Evolutionary conservation across 2,888 invertebrate genomes (phyloP), one percentile per base, ranked within the genome.

Genomic region (Drosophila mettleri): DNA sequence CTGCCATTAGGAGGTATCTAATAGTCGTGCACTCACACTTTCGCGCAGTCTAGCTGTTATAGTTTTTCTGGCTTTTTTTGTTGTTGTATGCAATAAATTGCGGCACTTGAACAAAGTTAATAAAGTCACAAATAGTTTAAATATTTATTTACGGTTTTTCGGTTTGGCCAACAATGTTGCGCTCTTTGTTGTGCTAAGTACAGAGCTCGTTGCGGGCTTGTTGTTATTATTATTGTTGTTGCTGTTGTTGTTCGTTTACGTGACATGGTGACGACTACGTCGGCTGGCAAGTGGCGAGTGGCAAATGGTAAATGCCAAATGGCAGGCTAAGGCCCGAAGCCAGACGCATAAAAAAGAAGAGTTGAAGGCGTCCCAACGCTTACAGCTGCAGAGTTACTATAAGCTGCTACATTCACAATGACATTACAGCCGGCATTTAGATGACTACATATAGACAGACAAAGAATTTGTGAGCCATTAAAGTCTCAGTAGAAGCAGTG

Each of bases 111-210:
- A 87, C 79, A 84, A 87, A 84, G 84, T 84, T 84, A 84, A 84
- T 84, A 84, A 81, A 84, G 89, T 88, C 88, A 76, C 88, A 86
- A 84, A 88, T 84, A 84, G 89, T 87, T 88, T 66, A 84, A 84
- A 84, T 84, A 88, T 88, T 86, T 88, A 88, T 84, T 81, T 78
- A 75, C 88, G 77, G 66, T 80, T 83, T 85, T 88, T 86, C 77
- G 84, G 83, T 58, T 80, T 77, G 63, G 68, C 68, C 68, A 77
- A 83, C 86, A 88, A 77, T 77, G 66, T 80, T 54, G 63, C 68
- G 63, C 68, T 57, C 52, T 74, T 78, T 65, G 55, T 62, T 70
- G 34, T 58, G 41, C 52, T 55, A 76, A 48, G 54, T 63, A 45
- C 27, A 43, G 41, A 55, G 67, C 51, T 55, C 33, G 51, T 51